These are phyloP conservation scores for Propsilocerus akamusi DNA, from an alignment of 1,140 invertebrate species.

Conservation along the genomic window DNA sequence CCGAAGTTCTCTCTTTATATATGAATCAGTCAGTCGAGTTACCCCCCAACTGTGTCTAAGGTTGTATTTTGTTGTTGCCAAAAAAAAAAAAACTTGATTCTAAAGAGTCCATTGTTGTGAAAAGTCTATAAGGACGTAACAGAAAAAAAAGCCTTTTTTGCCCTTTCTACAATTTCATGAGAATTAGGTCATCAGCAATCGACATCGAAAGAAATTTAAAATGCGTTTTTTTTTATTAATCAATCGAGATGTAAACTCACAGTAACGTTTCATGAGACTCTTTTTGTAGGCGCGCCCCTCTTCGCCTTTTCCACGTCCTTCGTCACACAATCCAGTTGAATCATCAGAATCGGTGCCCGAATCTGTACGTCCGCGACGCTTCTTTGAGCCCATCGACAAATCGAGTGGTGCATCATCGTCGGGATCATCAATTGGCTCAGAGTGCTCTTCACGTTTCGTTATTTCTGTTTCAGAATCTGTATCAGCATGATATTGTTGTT, in stretches of 20 bases:
- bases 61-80: too few species aligned
- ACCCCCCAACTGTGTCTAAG: too few species aligned
- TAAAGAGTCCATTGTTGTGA: too few species aligned
- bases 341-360: slow-evolving; percentile 58
- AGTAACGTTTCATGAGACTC: slow-evolving; percentile 71
- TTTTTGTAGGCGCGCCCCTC: slow-evolving; percentile 70
- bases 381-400: slow-evolving; percentile 29
- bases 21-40: too few species aligned
- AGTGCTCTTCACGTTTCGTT: not conserved
- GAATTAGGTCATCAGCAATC: not conserved
- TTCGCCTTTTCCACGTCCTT: slow-evolving; percentile 25
- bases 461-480: slow-evolving; percentile 5
- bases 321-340: slow-evolving; percentile 33
- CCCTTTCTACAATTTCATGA: slow-evolving; percentile 3
- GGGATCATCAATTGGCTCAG: not conserved
- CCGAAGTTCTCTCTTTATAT: too few species aligned
- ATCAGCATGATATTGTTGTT: slow-evolving; percentile 9
- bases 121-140: too few species aligned
- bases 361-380: slow-evolving; percentile 29
- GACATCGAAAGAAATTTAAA: too few species aligned
- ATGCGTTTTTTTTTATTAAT: too few species aligned
- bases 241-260: slow-evolving; percentile 40
- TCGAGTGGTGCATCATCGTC: slow-evolving; percentile 28
- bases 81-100: too few species aligned
- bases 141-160: too few species aligned